A percentile compares a stretch with the other conserved stretches of the same genome.
phyloP scores from a whole-genome alignment of 2,888 invertebrate genomes.

The Ectobius pallidus region DNA sequence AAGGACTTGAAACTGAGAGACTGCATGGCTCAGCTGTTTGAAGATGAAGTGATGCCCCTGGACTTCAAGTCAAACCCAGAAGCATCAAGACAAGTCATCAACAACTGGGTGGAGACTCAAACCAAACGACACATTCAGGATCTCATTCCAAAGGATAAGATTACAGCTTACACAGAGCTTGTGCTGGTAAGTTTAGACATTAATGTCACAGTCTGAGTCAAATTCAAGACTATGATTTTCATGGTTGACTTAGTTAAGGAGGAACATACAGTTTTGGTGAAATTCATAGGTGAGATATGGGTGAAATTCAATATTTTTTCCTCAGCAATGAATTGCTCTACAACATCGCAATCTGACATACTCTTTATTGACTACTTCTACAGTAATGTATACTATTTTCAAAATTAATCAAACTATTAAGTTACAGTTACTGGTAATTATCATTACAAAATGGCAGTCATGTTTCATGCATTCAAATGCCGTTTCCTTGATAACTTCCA shows the following conservation, averaged over 20 bases:
- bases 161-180: constrained; percentile 68
- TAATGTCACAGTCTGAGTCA: not conserved
- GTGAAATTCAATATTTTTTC: not conserved
- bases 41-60: constrained; percentile 50
- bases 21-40: constrained; percentile 71
- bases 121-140: constrained; percentile 81
- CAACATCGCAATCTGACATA: too few species aligned
- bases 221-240: too few species aligned
- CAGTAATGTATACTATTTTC: too few species aligned
- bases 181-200: constrained; percentile 61
- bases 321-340: too few species aligned
- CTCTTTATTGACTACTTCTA: too few species aligned
- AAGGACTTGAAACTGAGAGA: constrained; percentile 63
- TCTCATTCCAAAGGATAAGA: constrained; percentile 68
- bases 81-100: constrained; percentile 67
- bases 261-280: not conserved
- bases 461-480: too few species aligned
- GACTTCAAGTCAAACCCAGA: constrained; percentile 69
- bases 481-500: too few species aligned
- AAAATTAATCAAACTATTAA: too few species aligned
- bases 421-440: too few species aligned
- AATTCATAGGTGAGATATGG: not conserved
- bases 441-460: too few species aligned
- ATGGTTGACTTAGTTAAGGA: too few species aligned
- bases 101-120: constrained; percentile 75